A percentile compares a stretch with the other conserved stretches of the same genome.
These are phyloP conservation scores for Xestia sexstrigata DNA, from an alignment of 2,888 invertebrate genomes.

Conservation along the genomic window DNA sequence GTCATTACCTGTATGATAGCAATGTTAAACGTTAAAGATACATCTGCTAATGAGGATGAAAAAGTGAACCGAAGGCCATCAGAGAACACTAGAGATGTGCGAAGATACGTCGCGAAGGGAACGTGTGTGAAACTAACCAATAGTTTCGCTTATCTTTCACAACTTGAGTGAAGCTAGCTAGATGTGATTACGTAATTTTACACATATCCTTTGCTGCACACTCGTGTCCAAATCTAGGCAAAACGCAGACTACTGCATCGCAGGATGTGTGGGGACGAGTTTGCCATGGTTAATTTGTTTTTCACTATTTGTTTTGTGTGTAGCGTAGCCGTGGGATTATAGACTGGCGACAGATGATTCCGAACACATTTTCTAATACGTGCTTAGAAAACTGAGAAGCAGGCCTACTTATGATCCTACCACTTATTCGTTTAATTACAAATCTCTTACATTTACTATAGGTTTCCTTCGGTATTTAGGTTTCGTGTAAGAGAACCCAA, in stretches of 20 bases:
- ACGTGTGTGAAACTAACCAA: background rate
- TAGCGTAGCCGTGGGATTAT: background rate
- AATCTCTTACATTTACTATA: background rate
- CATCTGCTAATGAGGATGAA: background rate
- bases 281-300: background rate
- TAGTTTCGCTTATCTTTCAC: background rate
- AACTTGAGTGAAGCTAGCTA: background rate
- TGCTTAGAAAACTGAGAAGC: background rate
- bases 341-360: background rate
- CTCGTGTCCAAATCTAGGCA: background rate
- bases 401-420: background rate
- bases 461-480: background rate
- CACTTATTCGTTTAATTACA: background rate
- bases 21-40: background rate
- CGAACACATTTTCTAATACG: too few relatives aligned
- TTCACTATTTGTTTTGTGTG: background rate
- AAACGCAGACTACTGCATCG: background rate
- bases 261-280: background rate
- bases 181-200: background rate
- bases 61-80: background rate
- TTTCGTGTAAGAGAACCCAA: background rate
- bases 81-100: background rate
- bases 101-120: background rate
- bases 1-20: slow-evolving; percentile 75
- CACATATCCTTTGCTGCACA: background rate